Percentiles rank a stretch among this genome's conserved stretches.
Conservation (phyloP, 2,797 vertebrate species). For the Clarias platycephalus region DNA sequence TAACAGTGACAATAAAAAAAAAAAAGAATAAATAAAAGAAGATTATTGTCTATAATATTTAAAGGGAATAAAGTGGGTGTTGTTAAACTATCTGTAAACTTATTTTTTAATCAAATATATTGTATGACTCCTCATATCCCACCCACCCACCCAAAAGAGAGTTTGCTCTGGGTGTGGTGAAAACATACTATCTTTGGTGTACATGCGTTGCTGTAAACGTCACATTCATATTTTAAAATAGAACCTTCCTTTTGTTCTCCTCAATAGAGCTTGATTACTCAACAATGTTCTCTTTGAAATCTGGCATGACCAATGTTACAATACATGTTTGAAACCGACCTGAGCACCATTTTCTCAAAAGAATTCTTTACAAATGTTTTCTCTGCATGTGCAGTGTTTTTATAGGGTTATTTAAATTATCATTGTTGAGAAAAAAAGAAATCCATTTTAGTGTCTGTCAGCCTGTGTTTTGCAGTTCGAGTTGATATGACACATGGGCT, state of each 20-base stretch:
- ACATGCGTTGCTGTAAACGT: conserved; percentile 38
- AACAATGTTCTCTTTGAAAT: conserved; percentile 41
- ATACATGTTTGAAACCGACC: conserved; percentile 60
- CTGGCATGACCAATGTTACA: conserved; percentile 34
- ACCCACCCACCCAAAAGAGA: not conserved
- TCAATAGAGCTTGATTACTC: conserved; percentile 49
- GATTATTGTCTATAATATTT: not conserved
- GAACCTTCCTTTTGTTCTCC: conserved; percentile 49
- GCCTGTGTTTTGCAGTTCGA: not conserved
- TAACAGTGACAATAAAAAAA: not conserved
- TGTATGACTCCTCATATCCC: conserved; percentile 12
- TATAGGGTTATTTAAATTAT: not conserved
- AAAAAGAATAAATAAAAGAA: not conserved
- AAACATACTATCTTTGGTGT: conserved; percentile 9
- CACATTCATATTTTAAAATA: conserved; percentile 35
- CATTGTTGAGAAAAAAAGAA: not conserved
- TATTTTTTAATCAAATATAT: not conserved
- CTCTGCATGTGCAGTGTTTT: not conserved
- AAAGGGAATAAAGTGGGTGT: not conserved
- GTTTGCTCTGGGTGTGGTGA: conserved; percentile 48
- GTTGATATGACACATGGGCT: not conserved
- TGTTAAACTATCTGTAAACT: not conserved
- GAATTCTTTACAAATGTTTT: not conserved
- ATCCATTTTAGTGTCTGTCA: too few relatives aligned
- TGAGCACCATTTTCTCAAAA: conserved; percentile 59